A percentile compares a stretch with the other conserved stretches of the same genome.
Conservation (phyloP, 2,888 invertebrate species). For the Sylvicola cinctus region DNA sequence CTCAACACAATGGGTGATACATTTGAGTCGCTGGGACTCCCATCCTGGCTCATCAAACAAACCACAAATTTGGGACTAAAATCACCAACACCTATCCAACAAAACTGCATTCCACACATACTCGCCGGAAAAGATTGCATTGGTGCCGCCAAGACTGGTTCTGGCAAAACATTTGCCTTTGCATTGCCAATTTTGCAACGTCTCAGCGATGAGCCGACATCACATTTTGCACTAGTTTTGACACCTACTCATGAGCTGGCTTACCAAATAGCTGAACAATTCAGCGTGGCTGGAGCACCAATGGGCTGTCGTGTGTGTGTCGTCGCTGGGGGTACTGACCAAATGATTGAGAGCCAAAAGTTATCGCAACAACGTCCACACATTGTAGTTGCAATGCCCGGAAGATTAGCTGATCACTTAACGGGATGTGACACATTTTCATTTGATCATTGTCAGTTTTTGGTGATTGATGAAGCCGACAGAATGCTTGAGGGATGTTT, state of each 20-base stretch:
- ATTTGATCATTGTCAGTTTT: slow-evolving; percentile 55
- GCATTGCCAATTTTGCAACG: slow-evolving; percentile 83
- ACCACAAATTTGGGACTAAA: slow-evolving; percentile 44
- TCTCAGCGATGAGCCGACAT: slow-evolving; percentile 84
- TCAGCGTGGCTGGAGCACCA: slow-evolving; percentile 74
- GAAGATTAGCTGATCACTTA: slow-evolving; percentile 81
- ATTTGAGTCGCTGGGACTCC: slow-evolving; percentile 41
- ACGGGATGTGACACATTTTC: slow-evolving; percentile 68
- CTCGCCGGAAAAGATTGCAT: slow-evolving; percentile 70
- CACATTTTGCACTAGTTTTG: slow-evolving; percentile 82
- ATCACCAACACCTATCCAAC: slow-evolving; percentile 62
- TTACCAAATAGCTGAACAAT: slow-evolving; percentile 89
- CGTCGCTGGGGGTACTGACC: slow-evolving; percentile 89
- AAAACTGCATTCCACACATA: slow-evolving; percentile 59
- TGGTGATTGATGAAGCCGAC: slow-evolving; percentile 96
- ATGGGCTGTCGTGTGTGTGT: slow-evolving; percentile 66
- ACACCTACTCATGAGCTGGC: slow-evolving; percentile 91
- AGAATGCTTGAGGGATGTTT: slow-evolving; percentile 55
- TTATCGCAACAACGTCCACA: slow-evolving; percentile 73
- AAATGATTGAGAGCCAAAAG: slow-evolving; percentile 70
- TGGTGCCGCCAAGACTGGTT: slow-evolving; percentile 93
- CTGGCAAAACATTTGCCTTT: slow-evolving; percentile 96
- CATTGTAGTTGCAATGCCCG: slow-evolving; percentile 91
- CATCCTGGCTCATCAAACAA: slow-evolving; percentile 55
- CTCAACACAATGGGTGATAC: slow-evolving; percentile 14